phyloP scores from a whole-genome alignment of 2,888 invertebrate genomes.

The Melipona bicolor region DNA sequence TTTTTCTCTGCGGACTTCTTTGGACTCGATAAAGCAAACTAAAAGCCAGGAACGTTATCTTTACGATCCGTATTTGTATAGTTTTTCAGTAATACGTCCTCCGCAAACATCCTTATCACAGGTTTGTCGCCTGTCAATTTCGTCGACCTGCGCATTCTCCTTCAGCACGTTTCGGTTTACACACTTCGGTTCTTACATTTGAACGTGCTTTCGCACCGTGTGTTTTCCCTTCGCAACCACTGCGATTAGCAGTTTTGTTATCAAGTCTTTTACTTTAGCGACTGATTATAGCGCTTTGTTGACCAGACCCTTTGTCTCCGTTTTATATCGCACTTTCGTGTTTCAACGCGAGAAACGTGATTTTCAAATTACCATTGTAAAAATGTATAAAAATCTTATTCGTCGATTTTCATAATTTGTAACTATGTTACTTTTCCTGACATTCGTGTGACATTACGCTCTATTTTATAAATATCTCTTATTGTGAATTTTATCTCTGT shows the following conservation, averaged over 20 bases:
- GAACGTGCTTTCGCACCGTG: neutral
- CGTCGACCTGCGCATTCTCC: conserved; percentile 20
- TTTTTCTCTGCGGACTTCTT: conserved; percentile 10
- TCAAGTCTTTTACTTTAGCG: neutral
- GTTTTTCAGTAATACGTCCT: conserved; percentile 51
- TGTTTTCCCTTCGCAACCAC: neutral
- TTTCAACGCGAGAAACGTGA: neutral
- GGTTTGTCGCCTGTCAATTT: conserved; percentile 44
- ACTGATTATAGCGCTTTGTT: neutral
- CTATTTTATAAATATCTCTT: too few species aligned
- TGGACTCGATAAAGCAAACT: conserved; percentile 9
- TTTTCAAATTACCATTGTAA: neutral
- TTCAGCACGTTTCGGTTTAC: conserved; percentile 30
- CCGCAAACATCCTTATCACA: conserved; percentile 52
- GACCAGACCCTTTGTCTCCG: too few species aligned
- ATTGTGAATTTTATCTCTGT: too few species aligned
- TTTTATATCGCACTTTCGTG: neutral
- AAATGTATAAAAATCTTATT: too few species aligned
- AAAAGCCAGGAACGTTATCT: conserved; percentile 34
- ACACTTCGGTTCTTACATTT: conserved; percentile 3
- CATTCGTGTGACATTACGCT: too few species aligned
- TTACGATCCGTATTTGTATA: conserved; percentile 46
- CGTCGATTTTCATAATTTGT: too few species aligned
- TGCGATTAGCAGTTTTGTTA: neutral
- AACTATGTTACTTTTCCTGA: too few species aligned